Evolutionary conservation across 1,140 invertebrate species (phyloP).

Genomic region (Euura lappo): DNA sequence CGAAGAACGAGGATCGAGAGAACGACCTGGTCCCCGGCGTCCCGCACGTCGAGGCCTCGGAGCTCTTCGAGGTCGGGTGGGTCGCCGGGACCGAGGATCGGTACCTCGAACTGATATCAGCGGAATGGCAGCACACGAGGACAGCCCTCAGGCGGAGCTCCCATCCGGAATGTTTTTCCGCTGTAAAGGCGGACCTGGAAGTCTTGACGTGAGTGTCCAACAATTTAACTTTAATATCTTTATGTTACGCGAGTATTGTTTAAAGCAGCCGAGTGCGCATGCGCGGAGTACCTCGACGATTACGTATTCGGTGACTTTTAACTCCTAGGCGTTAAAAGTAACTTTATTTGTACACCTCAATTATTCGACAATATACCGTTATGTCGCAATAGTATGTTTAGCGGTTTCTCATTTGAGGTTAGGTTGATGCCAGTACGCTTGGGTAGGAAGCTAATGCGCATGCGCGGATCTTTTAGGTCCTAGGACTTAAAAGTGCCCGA

Average conservation of each 20-base stretch:
- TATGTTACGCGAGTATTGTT: conserved; percentile 14
- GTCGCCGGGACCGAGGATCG: conserved; percentile 47
- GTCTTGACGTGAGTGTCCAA: conserved; percentile 38
- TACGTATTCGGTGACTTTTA: too few species aligned
- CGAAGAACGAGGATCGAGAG: conserved; percentile 20
- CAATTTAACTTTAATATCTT: conserved; percentile 12
- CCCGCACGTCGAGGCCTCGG: conserved; percentile 33
- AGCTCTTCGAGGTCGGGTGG: conserved; percentile 46
- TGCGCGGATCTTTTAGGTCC: too few species aligned
- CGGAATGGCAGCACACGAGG: conserved; percentile 48
- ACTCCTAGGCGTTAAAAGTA: too few species aligned
- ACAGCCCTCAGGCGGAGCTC: conserved; percentile 40
- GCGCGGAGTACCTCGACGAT: too few species aligned
- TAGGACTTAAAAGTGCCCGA: too few species aligned
- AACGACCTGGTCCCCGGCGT: conserved; percentile 30
- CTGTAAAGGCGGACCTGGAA: conserved; percentile 42
- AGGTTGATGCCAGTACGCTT: too few species aligned
- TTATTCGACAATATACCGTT: too few species aligned
- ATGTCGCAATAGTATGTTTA: too few species aligned
- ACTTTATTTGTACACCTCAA: too few species aligned
- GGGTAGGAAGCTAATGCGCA: too few species aligned
- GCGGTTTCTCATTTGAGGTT: too few species aligned
- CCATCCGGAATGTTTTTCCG: conserved; percentile 35
- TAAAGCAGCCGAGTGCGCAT: too few species aligned
- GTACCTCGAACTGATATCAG: conserved; percentile 41